Conservation (phyloP, 2,113 vertebrate genomes). For the Vidua macroura region DNA sequence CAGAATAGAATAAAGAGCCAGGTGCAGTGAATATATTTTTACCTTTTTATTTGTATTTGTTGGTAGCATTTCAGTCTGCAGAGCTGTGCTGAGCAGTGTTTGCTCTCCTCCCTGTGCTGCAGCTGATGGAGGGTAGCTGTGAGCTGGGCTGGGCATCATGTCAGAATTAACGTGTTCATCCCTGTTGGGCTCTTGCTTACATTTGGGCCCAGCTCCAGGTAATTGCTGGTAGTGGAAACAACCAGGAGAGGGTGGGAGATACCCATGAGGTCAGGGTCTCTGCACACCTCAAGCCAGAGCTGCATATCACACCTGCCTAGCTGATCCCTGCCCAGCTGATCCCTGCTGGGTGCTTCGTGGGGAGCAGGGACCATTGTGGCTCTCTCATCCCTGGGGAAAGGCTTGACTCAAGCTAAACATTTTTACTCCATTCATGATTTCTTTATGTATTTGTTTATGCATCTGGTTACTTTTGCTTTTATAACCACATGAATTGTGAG, state of each 20-base stretch:
- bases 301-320: fast-evolving
- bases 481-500: neutral
- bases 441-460: neutral
- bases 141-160: neutral
- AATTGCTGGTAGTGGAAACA: neutral
- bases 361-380: neutral
- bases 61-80: neutral
- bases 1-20: slow-evolving; percentile 6
- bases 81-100: neutral
- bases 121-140: neutral
- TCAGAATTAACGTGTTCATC: neutral
- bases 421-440: fast-evolving
- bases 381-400: neutral
- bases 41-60: slow-evolving; percentile 13
- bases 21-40: slow-evolving; percentile 17
- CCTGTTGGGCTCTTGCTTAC: neutral
- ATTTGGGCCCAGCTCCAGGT: neutral
- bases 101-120: neutral
- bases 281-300: neutral
- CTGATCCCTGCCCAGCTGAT: neutral
- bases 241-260: neutral
- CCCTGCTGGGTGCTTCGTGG: fast-evolving
- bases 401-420: neutral
- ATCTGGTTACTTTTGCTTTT: neutral
- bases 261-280: neutral